A percentile compares a stretch with the other conserved stretches of the same genome.
These are phyloP conservation scores for Daubentonia madagascariensis DNA, from an alignment of 2,113 vertebrate species.

Conservation along the genomic window DNA sequence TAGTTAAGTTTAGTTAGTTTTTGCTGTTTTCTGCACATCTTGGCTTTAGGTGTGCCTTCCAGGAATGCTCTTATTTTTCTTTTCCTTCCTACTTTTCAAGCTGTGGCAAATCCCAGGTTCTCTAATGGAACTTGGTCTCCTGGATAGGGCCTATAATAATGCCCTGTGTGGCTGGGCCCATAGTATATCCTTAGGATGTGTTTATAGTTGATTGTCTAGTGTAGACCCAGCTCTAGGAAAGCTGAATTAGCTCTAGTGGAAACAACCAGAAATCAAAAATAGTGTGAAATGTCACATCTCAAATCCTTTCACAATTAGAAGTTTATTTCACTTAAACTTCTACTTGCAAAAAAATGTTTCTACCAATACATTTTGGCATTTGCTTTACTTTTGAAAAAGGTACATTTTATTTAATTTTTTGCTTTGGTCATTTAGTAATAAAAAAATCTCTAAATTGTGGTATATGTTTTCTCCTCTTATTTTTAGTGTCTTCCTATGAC, in stretches of 20 bases:
- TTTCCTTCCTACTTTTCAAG: neutral
- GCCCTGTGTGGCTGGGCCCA: neutral
- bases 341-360: conserved; percentile 37
- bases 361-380: neutral
- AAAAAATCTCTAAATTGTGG: conserved; percentile 43
- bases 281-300: conserved; percentile 31
- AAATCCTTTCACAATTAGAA: conserved; percentile 27
- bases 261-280: neutral
- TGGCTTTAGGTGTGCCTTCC: neutral
- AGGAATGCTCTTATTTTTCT: neutral
- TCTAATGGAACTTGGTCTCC: neutral
- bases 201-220: neutral
- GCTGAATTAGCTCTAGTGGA: neutral
- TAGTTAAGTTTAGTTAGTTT: neutral
- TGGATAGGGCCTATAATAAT: neutral
- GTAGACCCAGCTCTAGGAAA: conserved; percentile 18
- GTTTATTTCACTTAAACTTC: conserved; percentile 34
- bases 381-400: conserved; percentile 44
- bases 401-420: conserved; percentile 47
- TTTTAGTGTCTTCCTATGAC: conserved; percentile 65
- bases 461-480: conserved; percentile 59
- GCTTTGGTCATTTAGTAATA: conserved; percentile 48
- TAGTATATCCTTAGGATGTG: neutral
- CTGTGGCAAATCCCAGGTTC: neutral
- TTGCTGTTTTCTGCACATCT: neutral